Conservation (phyloP, 2,113 vertebrate genomes). For the Patagioenas fasciata region DNA sequence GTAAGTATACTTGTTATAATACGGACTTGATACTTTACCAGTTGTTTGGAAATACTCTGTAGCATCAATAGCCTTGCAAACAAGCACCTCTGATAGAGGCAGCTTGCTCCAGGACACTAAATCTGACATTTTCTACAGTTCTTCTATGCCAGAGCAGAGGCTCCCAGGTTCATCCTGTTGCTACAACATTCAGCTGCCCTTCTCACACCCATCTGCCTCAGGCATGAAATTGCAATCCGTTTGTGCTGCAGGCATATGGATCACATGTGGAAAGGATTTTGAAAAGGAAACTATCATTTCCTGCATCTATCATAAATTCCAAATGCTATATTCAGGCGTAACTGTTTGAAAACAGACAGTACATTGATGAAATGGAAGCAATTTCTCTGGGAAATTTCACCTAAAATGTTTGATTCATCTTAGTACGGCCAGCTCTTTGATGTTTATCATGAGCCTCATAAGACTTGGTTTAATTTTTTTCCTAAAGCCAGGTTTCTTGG, state of each 20-base stretch:
- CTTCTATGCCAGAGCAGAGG: background rate
- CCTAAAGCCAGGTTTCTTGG: background rate
- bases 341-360: background rate
- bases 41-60: background rate
- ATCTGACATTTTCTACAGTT: background rate
- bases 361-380: background rate
- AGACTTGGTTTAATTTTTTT: background rate
- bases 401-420: background rate
- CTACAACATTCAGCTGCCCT: background rate
- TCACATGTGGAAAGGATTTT: conserved; percentile 6
- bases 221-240: background rate
- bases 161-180: background rate
- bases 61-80: accelerated
- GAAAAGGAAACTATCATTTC: conserved; percentile 30
- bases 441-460: background rate
- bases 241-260: background rate
- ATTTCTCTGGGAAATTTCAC: conserved; percentile 1
- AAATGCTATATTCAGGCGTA: background rate
- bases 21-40: background rate
- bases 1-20: background rate
- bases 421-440: background rate
- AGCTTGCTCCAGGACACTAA: background rate
- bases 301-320: conserved; percentile 11
- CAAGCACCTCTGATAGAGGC: background rate
- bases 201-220: background rate